These are phyloP conservation scores for Drosophila mimetica DNA, from an alignment of 2,888 invertebrate genomes.

Conservation along the genomic window DNA sequence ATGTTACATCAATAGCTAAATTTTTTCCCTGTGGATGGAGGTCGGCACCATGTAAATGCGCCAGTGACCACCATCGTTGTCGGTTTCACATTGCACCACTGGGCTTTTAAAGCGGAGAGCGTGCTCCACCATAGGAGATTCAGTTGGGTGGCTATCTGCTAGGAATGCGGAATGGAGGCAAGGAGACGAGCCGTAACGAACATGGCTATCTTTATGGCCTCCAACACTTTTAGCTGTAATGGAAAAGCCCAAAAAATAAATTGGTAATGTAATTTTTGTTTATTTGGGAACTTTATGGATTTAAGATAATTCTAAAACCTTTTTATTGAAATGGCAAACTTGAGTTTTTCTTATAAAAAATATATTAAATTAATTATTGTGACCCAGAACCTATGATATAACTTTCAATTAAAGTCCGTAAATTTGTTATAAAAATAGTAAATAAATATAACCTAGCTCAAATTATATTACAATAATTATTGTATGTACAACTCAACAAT, in stretches of 20 bases:
- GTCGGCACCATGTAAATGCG: conserved; percentile 2
- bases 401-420: no score
- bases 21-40: conserved; percentile 7
- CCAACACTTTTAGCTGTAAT: conserved; percentile 23
- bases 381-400: no score
- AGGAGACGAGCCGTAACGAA: conserved; percentile 29
- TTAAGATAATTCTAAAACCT: conserved; percentile 1
- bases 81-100: conserved; percentile 21
- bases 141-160: conserved; percentile 26
- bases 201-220: conserved; percentile 33
- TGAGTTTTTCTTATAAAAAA: no score
- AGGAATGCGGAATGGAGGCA: conserved; percentile 16
- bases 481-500: no score
- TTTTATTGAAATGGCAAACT: background rate
- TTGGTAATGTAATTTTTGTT: conserved; percentile 6
- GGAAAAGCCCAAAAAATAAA: conserved; percentile 2
- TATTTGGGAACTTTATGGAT: conserved; percentile 11
- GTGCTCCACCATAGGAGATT: conserved; percentile 16
- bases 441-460: no score
- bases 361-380: no score
- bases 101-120: conserved; percentile 2
- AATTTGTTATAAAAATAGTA: no score
- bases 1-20: background rate
- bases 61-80: conserved; percentile 29
- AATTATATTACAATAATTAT: no score